These are phyloP conservation scores for Geophilus truncorum DNA, from an alignment of 2,888 invertebrate species.

Conservation along the genomic window DNA sequence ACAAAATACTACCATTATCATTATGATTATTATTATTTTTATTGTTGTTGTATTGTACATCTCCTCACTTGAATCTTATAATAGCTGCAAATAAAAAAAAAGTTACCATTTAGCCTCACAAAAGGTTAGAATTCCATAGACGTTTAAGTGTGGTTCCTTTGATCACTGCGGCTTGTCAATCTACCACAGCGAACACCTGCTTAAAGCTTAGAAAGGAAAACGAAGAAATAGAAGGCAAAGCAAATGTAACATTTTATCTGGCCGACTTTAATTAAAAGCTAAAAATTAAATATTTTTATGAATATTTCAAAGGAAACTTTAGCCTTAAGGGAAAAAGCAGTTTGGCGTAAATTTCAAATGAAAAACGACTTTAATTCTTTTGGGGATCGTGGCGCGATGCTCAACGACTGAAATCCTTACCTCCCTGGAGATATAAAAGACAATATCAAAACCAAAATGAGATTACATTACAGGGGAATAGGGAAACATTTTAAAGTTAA, in stretches of 20 bases:
- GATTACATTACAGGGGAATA: slow-evolving; percentile 13
- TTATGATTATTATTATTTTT: no score
- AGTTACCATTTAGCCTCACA: no score
- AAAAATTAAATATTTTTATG: not conserved
- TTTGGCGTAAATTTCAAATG: slow-evolving; percentile 17
- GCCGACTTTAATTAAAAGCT: not conserved
- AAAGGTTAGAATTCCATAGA: not conserved
- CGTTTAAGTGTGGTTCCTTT: not conserved
- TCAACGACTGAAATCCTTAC: slow-evolving; percentile 16
- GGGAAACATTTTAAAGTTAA: slow-evolving; percentile 18
- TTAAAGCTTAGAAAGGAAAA: not conserved
- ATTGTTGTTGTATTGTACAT: no score
- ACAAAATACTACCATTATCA: no score
- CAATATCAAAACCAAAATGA: slow-evolving; percentile 18
- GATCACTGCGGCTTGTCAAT: not conserved
- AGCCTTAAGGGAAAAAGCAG: not conserved
- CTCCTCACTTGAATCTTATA: no score
- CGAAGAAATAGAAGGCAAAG: not conserved
- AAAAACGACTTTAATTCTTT: slow-evolving; percentile 18
- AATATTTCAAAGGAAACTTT: not conserved
- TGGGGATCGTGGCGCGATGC: slow-evolving; percentile 8
- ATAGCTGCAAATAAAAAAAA: no score
- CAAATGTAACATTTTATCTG: not conserved
- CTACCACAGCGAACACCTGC: not conserved
- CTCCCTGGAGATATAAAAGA: slow-evolving; percentile 12